Evolutionary conservation across 2,797 vertebrate species (phyloP).

Genomic region (Parauchenoglanis punctatus): DNA sequence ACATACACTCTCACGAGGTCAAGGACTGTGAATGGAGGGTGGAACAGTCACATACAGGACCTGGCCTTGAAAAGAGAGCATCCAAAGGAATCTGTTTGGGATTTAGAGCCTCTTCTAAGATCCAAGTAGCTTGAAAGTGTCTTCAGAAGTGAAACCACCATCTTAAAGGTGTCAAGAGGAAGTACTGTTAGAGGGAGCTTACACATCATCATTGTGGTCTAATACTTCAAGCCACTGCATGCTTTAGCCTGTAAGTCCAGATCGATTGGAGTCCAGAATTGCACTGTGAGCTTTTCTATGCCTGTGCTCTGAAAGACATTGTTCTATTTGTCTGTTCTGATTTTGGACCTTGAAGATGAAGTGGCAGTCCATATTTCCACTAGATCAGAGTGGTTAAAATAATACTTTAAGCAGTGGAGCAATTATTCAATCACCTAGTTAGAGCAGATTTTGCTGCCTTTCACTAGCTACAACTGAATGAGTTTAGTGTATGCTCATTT

Average conservation of each 20-base stretch:
- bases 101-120: neutral
- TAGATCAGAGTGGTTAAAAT: neutral
- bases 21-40: slow-evolving; percentile 3
- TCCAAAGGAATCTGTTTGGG: slow-evolving; percentile 11
- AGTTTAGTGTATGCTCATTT: neutral
- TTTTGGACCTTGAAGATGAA: neutral
- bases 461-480: neutral
- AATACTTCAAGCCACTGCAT: slow-evolving; percentile 25
- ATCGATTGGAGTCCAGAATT: slow-evolving; percentile 25
- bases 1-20: slow-evolving; percentile 61
- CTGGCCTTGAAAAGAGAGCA: slow-evolving; percentile 51
- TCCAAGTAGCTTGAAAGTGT: neutral
- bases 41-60: slow-evolving; percentile 36
- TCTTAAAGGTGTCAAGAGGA: neutral
- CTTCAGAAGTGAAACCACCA: neutral
- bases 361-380: slow-evolving; percentile 17
- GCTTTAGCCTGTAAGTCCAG: slow-evolving; percentile 33
- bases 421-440: neutral
- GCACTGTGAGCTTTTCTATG: slow-evolving; percentile 4
- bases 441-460: neutral
- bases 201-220: slow-evolving; percentile 1
- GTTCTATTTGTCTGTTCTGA: slow-evolving; percentile 37
- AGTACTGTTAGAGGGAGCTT: slow-evolving; percentile 27
- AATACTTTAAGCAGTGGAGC: neutral
- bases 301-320: slow-evolving; percentile 11